Base-by-base conservation (phyloP, 2,113 vertebrate genomes). In the Nothoprocta pentlandii region DNA sequence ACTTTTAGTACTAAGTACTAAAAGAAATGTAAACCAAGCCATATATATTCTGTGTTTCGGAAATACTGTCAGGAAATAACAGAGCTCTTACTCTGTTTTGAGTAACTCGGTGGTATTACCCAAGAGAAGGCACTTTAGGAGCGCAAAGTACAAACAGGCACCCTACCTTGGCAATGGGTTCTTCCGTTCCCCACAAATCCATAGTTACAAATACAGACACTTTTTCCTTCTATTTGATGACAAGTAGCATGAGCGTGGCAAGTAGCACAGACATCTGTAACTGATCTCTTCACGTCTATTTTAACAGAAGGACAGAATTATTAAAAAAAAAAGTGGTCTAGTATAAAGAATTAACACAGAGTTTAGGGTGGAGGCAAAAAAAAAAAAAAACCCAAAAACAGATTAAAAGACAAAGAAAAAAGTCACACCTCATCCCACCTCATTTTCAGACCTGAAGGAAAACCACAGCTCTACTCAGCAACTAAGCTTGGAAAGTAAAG, bases 141-240 rank as follows among this genome's bases (percentile, higher is more conserved):
- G 64, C 1, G 4, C 10, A 54, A 1, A 5, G 4, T 54, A 66
- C 16, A 39, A n/a, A 54, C 21, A 74, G 39, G 67, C 25, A 54
- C 94, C 98, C 90, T 94, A 99, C 99, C 99, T 95, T 98, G 93
- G 95, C 99, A 99, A 28, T 97, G 95, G 1, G 97, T 98, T 91
- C 98, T 98, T 71, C 99, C 99, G 15, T 99, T 99, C 87, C 99
- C 99, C 66, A 98, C 97, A 94, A 99, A 99, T 73, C 99, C 99
- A 9, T 99, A 99, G 93, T 98, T 99, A 97, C 99, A 99, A 92
- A 98, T 98, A 62, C 99, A 99, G 71, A 98, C 95, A 77, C 98
- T 98, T 34, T 98, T 98, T 32, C 98, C 97, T 10, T 98, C 97
- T 87, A 95, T 98, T 73, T 98, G 92, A 2, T 98, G 98, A 93